Conservation (phyloP, 2,113 vertebrate genomes). For the Chiloscyllium plagiosum region DNA sequence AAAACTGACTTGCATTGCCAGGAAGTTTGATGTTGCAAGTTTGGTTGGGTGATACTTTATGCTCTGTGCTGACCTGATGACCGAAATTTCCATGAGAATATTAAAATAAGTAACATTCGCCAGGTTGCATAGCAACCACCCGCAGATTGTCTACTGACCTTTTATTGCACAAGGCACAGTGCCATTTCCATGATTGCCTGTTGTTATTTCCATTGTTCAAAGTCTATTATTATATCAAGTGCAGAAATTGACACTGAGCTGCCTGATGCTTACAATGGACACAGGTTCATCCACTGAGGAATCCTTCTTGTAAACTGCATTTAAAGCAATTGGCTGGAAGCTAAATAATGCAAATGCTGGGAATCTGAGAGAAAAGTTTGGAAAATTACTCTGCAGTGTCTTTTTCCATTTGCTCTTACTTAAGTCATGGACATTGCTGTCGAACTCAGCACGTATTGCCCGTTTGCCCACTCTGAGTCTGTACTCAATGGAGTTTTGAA, state of each 20-base stretch:
- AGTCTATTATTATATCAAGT: not conserved
- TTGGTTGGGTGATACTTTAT: not conserved
- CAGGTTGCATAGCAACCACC: not conserved
- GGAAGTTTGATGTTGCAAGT: not conserved
- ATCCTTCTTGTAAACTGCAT: not conserved
- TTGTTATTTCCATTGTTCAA: not conserved
- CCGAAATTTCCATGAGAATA: not conserved
- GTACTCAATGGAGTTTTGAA: too few species aligned
- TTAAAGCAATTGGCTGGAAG: not conserved
- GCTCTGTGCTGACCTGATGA: not conserved
- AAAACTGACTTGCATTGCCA: not conserved
- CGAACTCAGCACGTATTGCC: too few species aligned
- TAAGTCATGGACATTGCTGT: too few species aligned
- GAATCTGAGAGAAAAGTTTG: not conserved
- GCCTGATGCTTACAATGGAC: not conserved
- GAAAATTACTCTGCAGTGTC: not conserved
- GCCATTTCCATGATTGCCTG: not conserved
- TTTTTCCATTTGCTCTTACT: too few species aligned
- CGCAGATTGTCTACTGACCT: not conserved
- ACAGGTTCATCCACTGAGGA: not conserved
- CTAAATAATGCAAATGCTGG: not conserved
- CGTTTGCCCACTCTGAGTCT: too few species aligned
- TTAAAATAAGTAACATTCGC: not conserved
- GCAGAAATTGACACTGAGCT: not conserved
- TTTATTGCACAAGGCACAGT: not conserved